These are phyloP conservation scores for Orthonevra nobilis DNA, from an alignment of 2,888 invertebrate species.

Conservation along the genomic window DNA sequence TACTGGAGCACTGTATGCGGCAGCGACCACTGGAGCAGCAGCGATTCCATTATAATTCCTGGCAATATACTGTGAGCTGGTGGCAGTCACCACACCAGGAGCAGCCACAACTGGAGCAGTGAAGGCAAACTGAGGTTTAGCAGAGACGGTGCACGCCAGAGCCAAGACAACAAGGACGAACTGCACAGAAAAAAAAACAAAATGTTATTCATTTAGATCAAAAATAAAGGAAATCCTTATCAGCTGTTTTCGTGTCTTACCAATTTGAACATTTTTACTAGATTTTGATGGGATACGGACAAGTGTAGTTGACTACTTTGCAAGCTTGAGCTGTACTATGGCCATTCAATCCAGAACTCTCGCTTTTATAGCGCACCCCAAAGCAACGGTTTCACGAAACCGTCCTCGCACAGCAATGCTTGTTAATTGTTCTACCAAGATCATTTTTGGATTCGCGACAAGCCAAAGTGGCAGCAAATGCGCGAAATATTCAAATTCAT, in stretches of 20 bases:
- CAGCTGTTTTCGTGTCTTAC: no score
- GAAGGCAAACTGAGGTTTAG: conserved; percentile 79
- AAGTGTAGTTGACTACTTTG: conserved; percentile 39
- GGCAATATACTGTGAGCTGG: conserved; percentile 83
- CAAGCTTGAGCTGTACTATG: conserved; percentile 53
- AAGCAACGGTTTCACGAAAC: conserved; percentile 4
- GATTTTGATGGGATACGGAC: conserved; percentile 7
- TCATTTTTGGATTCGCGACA: conserved; percentile 4
- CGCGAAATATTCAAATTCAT: conserved; percentile 14
- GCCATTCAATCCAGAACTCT: conserved; percentile 29
- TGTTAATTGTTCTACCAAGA: conserved; percentile 42
- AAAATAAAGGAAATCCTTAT: background rate
- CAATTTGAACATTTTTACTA: conserved; percentile 61
- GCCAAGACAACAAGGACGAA: conserved; percentile 80
- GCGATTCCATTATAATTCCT: conserved; percentile 83
- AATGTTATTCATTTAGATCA: no score
- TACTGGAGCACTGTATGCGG: conserved; percentile 74
- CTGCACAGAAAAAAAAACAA: conserved; percentile 71
- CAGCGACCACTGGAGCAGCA: conserved; percentile 77
- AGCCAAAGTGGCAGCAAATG: background rate
- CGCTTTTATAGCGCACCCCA: conserved; percentile 57
- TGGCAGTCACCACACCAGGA: conserved; percentile 81
- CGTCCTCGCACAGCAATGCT: conserved; percentile 45
- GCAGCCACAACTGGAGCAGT: conserved; percentile 77
- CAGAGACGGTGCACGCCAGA: conserved; percentile 80